Evolutionary conservation across 1,140 invertebrate species (phyloP).

Genomic region (Drosophila paulistorum): DNA sequence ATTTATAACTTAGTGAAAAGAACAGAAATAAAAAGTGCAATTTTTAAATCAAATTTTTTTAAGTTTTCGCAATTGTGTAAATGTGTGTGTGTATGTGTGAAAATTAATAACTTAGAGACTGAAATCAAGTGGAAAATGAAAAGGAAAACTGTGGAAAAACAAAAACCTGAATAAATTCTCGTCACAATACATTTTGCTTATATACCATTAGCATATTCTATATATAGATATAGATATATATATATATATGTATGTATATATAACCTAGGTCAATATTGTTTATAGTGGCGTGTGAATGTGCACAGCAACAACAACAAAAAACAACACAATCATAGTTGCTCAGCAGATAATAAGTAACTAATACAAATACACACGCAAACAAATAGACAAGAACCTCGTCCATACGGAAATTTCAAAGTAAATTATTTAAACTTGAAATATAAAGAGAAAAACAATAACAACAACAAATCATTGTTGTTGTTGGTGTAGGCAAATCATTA

Average conservation of each 20-base stretch:
- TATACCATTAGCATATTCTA: neutral
- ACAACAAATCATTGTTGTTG: neutral
- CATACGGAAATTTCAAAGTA: slow-evolving; percentile 44
- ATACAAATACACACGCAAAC: slow-evolving; percentile 33
- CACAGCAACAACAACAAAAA: slow-evolving; percentile 47
- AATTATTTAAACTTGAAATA: slow-evolving; percentile 20
- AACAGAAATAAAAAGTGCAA: slow-evolving; percentile 7
- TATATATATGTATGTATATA: slow-evolving; percentile 26
- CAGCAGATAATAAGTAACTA: slow-evolving; percentile 63
- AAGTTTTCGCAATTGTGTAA: neutral
- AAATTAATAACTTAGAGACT: slow-evolving; percentile 42
- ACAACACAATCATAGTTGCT: slow-evolving; percentile 49
- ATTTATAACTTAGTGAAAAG: slow-evolving; percentile 20
- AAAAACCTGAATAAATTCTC: slow-evolving; percentile 29
- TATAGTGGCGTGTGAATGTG: slow-evolving; percentile 79
- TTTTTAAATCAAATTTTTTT: slow-evolving; percentile 9
- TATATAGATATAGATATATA: slow-evolving; percentile 19
- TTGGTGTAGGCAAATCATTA: slow-evolving; percentile 8
- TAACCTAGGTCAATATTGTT: slow-evolving; percentile 83
- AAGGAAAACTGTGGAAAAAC: slow-evolving; percentile 15
- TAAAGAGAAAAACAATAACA: neutral
- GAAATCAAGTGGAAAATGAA: slow-evolving; percentile 34
- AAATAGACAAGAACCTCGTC: slow-evolving; percentile 26
- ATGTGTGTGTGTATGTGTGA: slow-evolving; percentile 22
- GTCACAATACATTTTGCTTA: slow-evolving; percentile 3